Evolutionary conservation across 2,888 invertebrate genomes (phyloP).

Genomic region (Slavum lentiscoides): DNA sequence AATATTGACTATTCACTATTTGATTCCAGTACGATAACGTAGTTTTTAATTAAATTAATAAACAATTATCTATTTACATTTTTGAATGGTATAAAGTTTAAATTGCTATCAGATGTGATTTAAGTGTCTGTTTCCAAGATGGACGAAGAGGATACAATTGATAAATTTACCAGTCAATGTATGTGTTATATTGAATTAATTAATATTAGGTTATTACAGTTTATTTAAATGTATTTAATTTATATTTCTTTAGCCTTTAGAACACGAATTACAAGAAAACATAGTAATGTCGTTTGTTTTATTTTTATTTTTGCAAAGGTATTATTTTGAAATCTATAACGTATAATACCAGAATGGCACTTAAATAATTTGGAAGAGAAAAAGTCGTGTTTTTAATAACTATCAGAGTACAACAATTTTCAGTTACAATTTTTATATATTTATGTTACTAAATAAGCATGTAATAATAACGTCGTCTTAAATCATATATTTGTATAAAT

Average conservation of each 20-base stretch:
- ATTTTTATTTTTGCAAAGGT: neutral
- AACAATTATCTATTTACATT: neutral
- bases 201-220: neutral
- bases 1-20: too few species aligned
- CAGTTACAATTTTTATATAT: too few species aligned
- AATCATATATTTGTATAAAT: too few species aligned
- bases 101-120: neutral
- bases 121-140: constrained; percentile 1
- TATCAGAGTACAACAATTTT: too few species aligned
- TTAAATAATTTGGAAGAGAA: too few species aligned
- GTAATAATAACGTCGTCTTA: too few species aligned
- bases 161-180: constrained; percentile 52
- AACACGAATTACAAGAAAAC: neutral
- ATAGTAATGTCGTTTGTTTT: too few species aligned
- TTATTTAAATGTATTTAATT: neutral
- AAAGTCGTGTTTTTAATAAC: too few species aligned
- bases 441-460: too few species aligned
- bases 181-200: neutral
- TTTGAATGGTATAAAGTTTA: neutral
- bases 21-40: neutral
- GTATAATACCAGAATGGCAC: too few species aligned
- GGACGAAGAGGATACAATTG: constrained; percentile 62
- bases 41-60: neutral
- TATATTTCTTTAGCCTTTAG: neutral
- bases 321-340: neutral